These are phyloP conservation scores for Oreohelix idahoensis DNA, from an alignment of 1,140 invertebrate species.

Conservation along the genomic window DNA sequence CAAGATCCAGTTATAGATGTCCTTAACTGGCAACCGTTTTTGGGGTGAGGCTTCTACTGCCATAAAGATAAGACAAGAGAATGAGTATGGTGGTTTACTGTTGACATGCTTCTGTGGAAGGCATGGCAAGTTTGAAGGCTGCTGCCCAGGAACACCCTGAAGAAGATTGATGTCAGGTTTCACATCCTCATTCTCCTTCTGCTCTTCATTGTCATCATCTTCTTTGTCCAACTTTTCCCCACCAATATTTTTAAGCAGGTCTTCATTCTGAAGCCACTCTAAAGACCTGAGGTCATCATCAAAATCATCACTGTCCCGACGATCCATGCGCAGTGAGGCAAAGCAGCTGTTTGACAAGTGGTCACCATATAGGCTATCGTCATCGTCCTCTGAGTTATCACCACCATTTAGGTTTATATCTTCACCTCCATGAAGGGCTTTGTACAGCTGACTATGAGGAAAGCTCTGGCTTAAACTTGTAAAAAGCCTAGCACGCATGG, in stretches of 20 bases:
- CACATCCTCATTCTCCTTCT: slow-evolving; percentile 59
- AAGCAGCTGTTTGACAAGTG: slow-evolving; percentile 70
- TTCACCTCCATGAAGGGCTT: slow-evolving; percentile 65
- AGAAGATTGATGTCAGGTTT: slow-evolving; percentile 45
- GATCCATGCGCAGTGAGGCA: slow-evolving; percentile 69
- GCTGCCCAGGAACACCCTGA: slow-evolving; percentile 54
- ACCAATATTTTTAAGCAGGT: slow-evolving; percentile 82
- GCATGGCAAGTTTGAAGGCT: slow-evolving; percentile 71
- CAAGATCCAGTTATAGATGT: slow-evolving; percentile 74
- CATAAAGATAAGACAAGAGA: slow-evolving; percentile 97
- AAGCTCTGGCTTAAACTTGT: slow-evolving; percentile 71
- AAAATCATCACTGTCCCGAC: slow-evolving; percentile 62
- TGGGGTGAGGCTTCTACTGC: slow-evolving; percentile 92
- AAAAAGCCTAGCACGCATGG: slow-evolving; percentile 67
- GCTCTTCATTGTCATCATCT: slow-evolving; percentile 49
- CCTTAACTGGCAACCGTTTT: slow-evolving; percentile 91
- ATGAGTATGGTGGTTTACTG: slow-evolving; percentile 94
- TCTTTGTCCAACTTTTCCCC: slow-evolving; percentile 57
- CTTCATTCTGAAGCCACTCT: slow-evolving; percentile 91
- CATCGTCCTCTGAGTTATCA: slow-evolving; percentile 55
- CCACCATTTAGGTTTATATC: slow-evolving; percentile 25
- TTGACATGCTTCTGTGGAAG: slow-evolving; percentile 82
- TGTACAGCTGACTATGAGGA: slow-evolving; percentile 69
- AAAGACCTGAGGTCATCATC: slow-evolving; percentile 92
- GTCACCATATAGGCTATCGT: slow-evolving; percentile 59